These are phyloP conservation scores for Drosophila tani DNA, from an alignment of 1,140 invertebrate species.

Conservation along the genomic window DNA sequence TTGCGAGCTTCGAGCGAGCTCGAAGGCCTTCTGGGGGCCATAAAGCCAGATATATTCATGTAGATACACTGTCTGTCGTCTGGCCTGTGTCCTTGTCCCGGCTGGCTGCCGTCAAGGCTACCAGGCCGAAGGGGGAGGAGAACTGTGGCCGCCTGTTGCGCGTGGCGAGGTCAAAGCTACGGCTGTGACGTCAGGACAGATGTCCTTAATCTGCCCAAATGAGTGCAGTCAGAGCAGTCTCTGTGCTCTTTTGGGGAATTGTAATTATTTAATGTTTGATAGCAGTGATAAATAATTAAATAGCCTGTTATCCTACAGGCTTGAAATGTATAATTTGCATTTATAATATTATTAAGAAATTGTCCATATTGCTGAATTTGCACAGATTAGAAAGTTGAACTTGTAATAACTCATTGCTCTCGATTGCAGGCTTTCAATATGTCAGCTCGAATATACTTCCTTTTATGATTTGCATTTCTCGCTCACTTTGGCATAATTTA, in stretches of 20 bases:
- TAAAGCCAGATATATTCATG: constrained; percentile 1
- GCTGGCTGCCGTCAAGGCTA: constrained; percentile 31
- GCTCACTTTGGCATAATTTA: constrained; percentile 11
- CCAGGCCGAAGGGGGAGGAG: not conserved
- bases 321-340: no score
- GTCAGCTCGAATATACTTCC: constrained; percentile 23
- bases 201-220: constrained; percentile 12
- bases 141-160: constrained; percentile 38
- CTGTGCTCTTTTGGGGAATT: not conserved
- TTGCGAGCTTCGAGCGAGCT: constrained; percentile 10
- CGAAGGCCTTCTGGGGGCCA: constrained; percentile 17
- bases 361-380: not conserved
- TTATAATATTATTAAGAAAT: no score
- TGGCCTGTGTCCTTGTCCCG: constrained; percentile 34
- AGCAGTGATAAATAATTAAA: no score
- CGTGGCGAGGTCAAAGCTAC: constrained; percentile 14
- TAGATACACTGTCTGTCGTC: constrained; percentile 19
- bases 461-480: constrained; percentile 21
- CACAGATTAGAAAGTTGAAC: constrained; percentile 30
- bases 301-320: no score
- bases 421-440: not conserved
- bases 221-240: not conserved
- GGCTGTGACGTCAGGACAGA: constrained; percentile 37
- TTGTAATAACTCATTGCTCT: constrained; percentile 13
- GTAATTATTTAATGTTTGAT: not conserved